Evolutionary conservation across 2,888 invertebrate genomes (phyloP), one percentile per base, ranked within the genome.

Genomic region (Deilephila porcellus): DNA sequence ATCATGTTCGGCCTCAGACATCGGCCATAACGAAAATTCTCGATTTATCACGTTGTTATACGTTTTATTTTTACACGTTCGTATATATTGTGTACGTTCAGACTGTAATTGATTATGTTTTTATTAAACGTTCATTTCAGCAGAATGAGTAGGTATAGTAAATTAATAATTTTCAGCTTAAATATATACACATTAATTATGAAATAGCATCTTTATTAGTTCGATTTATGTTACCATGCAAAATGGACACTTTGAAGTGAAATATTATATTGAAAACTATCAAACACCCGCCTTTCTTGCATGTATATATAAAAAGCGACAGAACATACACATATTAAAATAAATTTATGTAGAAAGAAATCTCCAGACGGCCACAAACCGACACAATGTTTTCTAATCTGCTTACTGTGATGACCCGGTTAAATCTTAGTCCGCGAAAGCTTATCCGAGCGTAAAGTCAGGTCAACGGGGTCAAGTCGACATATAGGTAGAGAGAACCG

Each of bases 1-100:
- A 90, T 86, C 86, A 86, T 84, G 83, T 82, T 84, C 82, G 80
- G 82, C 78, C 77, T 80, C 76, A 75, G 79, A 79, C 76, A 73
- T 59, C 71, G 76, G 76, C 76, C 78, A 78, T 81, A 81, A 81
- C 82, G 80, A 81, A 77, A 80, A 77, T 70, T 83, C 78, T 82
- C 80, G 78, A 81, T 81, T 83, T 83, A 83, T 82, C 73, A 60
- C 60, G 17, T 3, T 25, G 53, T 71, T 71, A 25, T 71, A 60
- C 45, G 11, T 67, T 74, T 74, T 74, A 71, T 71, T 71, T 74
- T 29, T 67, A 64, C 67, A 67, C n/a, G 52, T 67, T 64, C 45
- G 4, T 64, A 37, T 64, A 37, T 45, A 45, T 20, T 20, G 37
- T 37, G 37, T 64, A 45, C 14, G 45, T 64, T 37, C 64, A 64